A percentile compares a stretch with the other conserved stretches of the same genome.
These are phyloP conservation scores for Blomia tropicalis DNA, from an alignment of 2,888 invertebrate species.

Conservation along the genomic window DNA sequence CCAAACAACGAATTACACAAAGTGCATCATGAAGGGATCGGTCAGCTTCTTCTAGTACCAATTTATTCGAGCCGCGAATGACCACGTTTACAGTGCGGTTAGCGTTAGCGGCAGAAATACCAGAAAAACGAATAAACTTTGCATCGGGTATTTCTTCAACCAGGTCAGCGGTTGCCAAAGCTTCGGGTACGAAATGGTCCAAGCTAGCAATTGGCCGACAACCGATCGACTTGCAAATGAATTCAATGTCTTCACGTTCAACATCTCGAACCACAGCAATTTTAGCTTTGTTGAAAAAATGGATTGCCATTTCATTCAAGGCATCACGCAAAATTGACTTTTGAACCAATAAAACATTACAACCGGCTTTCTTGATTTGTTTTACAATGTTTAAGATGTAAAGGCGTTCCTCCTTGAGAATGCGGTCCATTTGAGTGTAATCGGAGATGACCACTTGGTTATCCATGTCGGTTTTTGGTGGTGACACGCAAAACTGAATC, in stretches of 20 bases:
- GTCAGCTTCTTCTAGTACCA: constrained; percentile 74
- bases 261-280: constrained; percentile 95
- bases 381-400: constrained; percentile 97
- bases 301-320: constrained; percentile 84
- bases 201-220: constrained; percentile 90
- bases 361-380: constrained; percentile 94
- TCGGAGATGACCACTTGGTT: constrained; percentile 83
- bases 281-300: constrained; percentile 96
- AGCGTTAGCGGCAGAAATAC: constrained; percentile 21
- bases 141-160: constrained; percentile 79
- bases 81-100: constrained; percentile 77
- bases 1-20: constrained; percentile 85
- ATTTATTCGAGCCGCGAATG: constrained; percentile 72
- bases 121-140: constrained; percentile 42
- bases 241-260: constrained; percentile 94
- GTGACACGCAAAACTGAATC: constrained; percentile 98
- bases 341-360: constrained; percentile 86
- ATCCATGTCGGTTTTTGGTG: constrained; percentile 98
- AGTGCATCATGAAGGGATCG: constrained; percentile 80
- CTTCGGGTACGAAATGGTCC: constrained; percentile 75
- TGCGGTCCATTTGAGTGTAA: constrained; percentile 98
- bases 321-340: constrained; percentile 78
- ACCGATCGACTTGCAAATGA: constrained; percentile 71
- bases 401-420: constrained; percentile 86
- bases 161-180: constrained; percentile 74